These are phyloP conservation scores for Heterodera filipjevi DNA, from an alignment of 2,888 invertebrate species.

Conservation along the genomic window DNA sequence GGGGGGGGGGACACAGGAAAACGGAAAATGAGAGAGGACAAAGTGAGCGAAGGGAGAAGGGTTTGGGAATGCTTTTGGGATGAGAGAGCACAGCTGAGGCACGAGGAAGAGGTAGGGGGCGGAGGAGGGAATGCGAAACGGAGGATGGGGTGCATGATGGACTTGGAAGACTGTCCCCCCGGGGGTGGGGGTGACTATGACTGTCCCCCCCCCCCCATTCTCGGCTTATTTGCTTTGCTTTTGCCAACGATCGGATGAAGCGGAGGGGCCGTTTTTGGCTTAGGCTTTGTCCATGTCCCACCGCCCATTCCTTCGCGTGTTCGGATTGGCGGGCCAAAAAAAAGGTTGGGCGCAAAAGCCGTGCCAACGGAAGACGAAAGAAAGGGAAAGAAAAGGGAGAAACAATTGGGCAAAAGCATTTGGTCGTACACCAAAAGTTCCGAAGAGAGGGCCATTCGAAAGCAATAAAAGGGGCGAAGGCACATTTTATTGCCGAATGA, in stretches of 20 bases:
- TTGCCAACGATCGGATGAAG: not conserved
- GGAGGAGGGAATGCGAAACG: not conserved
- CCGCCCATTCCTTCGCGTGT: conserved; percentile 4
- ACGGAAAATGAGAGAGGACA: not conserved
- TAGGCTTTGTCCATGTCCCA: not conserved
- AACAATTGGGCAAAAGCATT: conserved; percentile 1
- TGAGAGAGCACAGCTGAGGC: not conserved
- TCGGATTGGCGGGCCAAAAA: not conserved
- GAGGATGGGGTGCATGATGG: not conserved
- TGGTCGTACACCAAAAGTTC: not conserved
- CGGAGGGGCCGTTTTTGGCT: not conserved
- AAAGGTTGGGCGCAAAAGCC: not conserved
- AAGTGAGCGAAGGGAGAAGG: not conserved
- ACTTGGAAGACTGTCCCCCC: not conserved
- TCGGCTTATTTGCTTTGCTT: not conserved
- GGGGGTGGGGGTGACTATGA: not conserved
- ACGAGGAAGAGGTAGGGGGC: not conserved
- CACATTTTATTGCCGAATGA: conserved; percentile 7
- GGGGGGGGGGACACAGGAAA: not conserved
- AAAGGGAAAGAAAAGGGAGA: not conserved
- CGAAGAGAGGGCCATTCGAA: conserved; percentile 8
- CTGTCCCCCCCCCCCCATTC: not conserved
- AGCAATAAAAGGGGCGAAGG: not conserved
- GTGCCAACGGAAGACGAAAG: not conserved
- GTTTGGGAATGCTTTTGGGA: conserved; percentile 12